Percentiles rank a stretch among this genome's conserved stretches.
These are phyloP conservation scores for Falco novaeseelandiae DNA, from an alignment of 2,797 vertebrate genomes.

Conservation along the genomic window DNA sequence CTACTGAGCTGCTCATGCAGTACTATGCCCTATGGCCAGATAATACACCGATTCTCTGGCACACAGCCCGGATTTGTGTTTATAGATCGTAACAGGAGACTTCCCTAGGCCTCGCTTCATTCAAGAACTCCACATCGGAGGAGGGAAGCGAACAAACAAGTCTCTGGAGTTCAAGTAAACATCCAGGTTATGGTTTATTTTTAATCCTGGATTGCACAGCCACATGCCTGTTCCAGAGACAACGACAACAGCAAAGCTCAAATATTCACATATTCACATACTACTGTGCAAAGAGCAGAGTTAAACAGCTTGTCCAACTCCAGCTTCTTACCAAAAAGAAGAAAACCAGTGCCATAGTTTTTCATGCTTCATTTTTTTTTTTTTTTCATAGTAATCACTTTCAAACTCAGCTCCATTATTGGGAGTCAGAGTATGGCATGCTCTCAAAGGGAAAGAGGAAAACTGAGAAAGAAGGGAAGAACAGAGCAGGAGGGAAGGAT, in stretches of 20 bases:
- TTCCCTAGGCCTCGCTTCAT: neutral
- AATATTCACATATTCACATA: neutral
- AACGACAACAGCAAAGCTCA: neutral
- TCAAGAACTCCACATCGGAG: neutral
- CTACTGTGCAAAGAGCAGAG: neutral
- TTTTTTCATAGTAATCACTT: neutral
- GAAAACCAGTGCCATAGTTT: neutral
- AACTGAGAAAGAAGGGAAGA: neutral
- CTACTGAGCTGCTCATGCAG: neutral
- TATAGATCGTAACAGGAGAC: neutral
- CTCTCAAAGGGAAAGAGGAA: neutral
- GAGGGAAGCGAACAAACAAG: neutral
- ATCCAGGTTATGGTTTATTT: neutral
- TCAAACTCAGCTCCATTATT: neutral
- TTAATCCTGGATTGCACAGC: neutral
- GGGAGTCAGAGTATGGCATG: neutral
- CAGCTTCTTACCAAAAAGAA: neutral
- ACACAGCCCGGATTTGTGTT: neutral
- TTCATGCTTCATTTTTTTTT: neutral
- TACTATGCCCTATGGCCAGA: neutral
- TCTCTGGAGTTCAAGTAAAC: neutral
- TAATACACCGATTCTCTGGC: neutral
- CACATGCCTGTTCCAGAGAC: neutral
- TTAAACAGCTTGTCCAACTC: neutral
- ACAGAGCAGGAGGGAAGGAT: neutral